These are phyloP conservation scores for Lytechinus pictus DNA, from an alignment of 35 echinoderm and acorn worm species.

Conservation along the genomic window DNA sequence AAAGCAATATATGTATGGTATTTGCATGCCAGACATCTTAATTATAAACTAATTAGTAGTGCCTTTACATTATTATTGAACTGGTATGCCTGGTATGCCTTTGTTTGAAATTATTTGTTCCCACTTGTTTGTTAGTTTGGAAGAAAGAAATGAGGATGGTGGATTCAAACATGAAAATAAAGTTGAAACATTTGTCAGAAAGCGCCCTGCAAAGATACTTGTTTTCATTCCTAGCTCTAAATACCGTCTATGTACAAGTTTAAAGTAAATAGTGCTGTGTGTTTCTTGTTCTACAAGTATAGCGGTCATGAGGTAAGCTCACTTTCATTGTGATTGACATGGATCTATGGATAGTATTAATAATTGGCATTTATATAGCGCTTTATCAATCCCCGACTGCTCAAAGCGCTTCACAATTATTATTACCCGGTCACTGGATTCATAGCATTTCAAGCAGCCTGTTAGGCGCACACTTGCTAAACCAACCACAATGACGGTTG, in stretches of 20 bases:
- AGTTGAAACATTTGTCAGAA: background rate
- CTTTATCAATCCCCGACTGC: no score
- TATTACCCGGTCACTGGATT: no score
- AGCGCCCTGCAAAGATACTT: background rate
- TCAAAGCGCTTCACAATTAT: no score
- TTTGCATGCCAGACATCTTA: background rate
- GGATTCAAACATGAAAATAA: background rate
- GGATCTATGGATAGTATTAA: no score
- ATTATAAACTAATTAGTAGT: background rate
- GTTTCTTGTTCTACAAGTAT: no score
- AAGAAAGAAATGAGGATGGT: background rate
- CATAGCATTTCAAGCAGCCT: no score
- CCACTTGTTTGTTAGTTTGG: background rate
- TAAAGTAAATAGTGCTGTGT: no score
- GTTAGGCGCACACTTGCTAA: no score
- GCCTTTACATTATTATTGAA: background rate
- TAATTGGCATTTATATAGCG: no score
- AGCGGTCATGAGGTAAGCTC: no score
- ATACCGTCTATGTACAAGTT: background rate
- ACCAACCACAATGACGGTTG: no score
- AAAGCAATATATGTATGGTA: background rate
- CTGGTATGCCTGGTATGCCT: background rate
- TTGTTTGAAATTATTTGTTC: background rate
- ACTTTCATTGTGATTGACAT: no score
- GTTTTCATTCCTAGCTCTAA: background rate